Evolutionary conservation across 2,113 vertebrate species (phyloP).

Genomic region (Mastomys coucha): DNA sequence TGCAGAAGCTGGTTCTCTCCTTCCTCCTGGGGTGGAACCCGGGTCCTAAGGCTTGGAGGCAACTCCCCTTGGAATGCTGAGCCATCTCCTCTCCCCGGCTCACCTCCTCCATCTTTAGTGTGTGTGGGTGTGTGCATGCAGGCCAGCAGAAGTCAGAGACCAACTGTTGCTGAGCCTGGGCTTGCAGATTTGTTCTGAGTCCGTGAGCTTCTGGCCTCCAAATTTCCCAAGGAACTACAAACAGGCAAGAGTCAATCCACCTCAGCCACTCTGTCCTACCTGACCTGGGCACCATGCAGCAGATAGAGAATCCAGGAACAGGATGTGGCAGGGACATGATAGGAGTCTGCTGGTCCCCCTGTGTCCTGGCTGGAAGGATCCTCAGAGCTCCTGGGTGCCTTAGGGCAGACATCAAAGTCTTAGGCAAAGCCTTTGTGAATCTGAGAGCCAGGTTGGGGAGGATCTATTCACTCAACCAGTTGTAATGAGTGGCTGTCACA

Average conservation of each 20-base stretch:
- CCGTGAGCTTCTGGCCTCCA: conserved; percentile 41
- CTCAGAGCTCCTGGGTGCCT: not conserved
- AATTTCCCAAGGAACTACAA: conserved; percentile 56
- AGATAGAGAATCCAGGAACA: conserved; percentile 66
- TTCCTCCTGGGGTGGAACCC: not conserved
- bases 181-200: conserved; percentile 26
- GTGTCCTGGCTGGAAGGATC: conserved; percentile 19
- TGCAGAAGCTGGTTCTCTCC: not conserved
- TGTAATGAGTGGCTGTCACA: not conserved
- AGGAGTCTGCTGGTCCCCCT: conserved; percentile 32
- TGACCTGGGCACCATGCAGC: conserved; percentile 49
- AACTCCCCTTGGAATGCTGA: not conserved
- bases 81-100: no score
- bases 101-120: not conserved
- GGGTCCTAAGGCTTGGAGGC: not conserved
- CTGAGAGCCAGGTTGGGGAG: not conserved
- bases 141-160: not conserved
- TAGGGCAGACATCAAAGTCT: not conserved
- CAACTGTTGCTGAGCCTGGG: not conserved
- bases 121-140: not conserved
- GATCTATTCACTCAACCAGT: not conserved
- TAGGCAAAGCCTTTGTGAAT: not conserved
- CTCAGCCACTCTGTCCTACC: conserved; percentile 6
- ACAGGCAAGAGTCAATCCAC: conserved; percentile 3
- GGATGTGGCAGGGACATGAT: not conserved